phyloP scores from a whole-genome alignment of 2,113 vertebrate genomes.

The Trichechus manatus region DNA sequence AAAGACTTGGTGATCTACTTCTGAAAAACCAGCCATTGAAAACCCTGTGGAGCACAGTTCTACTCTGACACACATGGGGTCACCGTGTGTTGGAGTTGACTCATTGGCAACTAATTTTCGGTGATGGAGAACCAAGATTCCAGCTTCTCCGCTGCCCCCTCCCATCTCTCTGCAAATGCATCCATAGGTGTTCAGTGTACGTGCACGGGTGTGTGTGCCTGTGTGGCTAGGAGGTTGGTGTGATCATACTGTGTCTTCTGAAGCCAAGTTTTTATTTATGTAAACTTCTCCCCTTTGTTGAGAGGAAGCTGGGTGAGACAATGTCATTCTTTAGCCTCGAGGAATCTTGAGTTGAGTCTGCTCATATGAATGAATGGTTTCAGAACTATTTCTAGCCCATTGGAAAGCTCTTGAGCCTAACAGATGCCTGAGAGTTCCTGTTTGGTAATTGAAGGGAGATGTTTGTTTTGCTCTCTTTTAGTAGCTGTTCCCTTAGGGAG shows the following conservation, averaged over 20 bases:
- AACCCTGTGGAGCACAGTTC: too few species aligned
- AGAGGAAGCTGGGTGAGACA: too few species aligned
- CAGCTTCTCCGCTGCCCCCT: fast-evolving
- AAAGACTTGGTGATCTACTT: not conserved
- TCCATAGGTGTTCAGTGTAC: not conserved
- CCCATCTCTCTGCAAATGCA: fast-evolving
- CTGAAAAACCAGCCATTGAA: too few species aligned
- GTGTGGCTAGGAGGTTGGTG: not conserved
- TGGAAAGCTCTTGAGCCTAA: not conserved
- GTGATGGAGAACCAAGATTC: too few species aligned
- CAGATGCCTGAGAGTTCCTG: not conserved
- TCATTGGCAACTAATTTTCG: too few species aligned
- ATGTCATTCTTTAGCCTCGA: fast-evolving
- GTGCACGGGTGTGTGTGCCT: not conserved
- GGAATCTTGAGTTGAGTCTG: not conserved
- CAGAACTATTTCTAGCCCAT: fast-evolving
- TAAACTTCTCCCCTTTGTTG: not conserved
- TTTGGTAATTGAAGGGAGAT: not conserved
- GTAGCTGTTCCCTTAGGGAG: not conserved
- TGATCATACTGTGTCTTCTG: not conserved
- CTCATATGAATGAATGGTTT: not conserved
- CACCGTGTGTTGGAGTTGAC: too few species aligned
- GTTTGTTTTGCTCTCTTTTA: not conserved
- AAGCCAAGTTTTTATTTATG: not conserved
- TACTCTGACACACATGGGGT: too few species aligned